A percentile compares a stretch with the other conserved stretches of the same genome.
Conservation (phyloP, 2,797 vertebrate species). For the Pogonophryne albipinna region DNA sequence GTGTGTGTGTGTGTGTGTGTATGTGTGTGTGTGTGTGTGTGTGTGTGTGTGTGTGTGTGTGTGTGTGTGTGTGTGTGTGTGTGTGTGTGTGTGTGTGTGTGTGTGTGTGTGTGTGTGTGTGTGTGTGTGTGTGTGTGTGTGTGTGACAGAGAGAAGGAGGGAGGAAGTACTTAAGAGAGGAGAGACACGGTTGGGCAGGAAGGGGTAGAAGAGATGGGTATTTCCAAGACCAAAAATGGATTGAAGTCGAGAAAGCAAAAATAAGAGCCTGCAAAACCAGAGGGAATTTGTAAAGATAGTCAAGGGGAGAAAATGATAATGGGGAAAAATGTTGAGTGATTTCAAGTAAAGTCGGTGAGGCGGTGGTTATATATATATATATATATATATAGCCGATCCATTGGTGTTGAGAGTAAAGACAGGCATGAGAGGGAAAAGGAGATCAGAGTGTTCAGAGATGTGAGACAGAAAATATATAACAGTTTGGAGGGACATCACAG, state of each 20-base stretch:
- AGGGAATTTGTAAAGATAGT: slow-evolving; percentile 20
- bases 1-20: not conserved
- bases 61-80: not conserved
- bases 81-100: not conserved
- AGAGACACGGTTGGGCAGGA: slow-evolving; percentile 28
- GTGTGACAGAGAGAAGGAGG: not conserved
- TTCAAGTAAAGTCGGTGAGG: slow-evolving; percentile 27
- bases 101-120: not conserved
- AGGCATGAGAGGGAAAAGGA: slow-evolving; percentile 6
- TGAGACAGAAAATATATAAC: slow-evolving; percentile 22
- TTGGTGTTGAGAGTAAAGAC: slow-evolving; percentile 10
- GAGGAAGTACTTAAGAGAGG: slow-evolving; percentile 40
- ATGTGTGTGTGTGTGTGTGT: not conserved
- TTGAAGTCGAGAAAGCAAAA: slow-evolving; percentile 19
- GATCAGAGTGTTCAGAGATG: slow-evolving; percentile 43
- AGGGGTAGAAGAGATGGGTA: not conserved
- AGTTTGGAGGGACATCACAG: slow-evolving; percentile 32
- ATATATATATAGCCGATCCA: slow-evolving; percentile 50
- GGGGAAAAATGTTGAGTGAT: slow-evolving; percentile 40
- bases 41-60: not conserved
- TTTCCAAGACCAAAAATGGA: slow-evolving; percentile 16
- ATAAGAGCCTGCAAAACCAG: slow-evolving; percentile 14
- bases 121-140: not conserved
- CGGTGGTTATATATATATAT: slow-evolving; percentile 54
- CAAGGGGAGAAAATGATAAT: slow-evolving; percentile 28